Percentiles rank a stretch among this genome's conserved stretches.
Evolutionary conservation across 2,113 vertebrate species (phyloP).

Genomic region (Cervus canadensis): DNA sequence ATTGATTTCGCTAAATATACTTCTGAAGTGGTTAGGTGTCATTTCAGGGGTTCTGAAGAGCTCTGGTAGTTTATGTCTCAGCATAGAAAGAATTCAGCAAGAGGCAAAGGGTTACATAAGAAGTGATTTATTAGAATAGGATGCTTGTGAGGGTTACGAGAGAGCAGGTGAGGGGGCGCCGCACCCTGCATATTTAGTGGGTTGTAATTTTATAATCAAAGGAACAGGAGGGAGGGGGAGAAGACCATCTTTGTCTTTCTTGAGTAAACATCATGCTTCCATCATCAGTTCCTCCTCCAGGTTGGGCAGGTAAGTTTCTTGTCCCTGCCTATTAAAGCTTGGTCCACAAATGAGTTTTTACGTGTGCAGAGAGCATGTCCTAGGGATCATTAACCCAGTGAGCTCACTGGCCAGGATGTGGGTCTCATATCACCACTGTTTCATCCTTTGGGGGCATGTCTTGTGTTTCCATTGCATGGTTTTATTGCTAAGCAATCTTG

Average conservation of each 20-base stretch:
- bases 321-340: not conserved
- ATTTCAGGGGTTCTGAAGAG: not conserved
- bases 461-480: not conserved
- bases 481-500: not conserved
- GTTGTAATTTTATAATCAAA: not conserved
- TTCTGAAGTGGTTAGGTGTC: not conserved
- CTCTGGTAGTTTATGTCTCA: too few relatives aligned
- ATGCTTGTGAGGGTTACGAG: too few relatives aligned
- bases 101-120: too few relatives aligned
- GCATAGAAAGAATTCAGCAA: too few relatives aligned
- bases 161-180: too few relatives aligned
- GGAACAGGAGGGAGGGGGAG: not conserved
- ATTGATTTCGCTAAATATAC: not conserved
- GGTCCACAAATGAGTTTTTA: not conserved
- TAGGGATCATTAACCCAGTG: not conserved
- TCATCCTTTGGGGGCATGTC: not conserved
- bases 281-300: not conserved
- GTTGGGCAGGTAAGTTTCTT: not conserved
- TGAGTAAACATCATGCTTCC: not conserved
- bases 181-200: not conserved
- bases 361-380: accelerated
- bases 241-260: not conserved
- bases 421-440: not conserved
- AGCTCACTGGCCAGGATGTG: not conserved
- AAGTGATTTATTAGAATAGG: too few relatives aligned